phyloP scores from a whole-genome alignment of 2,888 invertebrate species.

The Strigamia crassipes region DNA sequence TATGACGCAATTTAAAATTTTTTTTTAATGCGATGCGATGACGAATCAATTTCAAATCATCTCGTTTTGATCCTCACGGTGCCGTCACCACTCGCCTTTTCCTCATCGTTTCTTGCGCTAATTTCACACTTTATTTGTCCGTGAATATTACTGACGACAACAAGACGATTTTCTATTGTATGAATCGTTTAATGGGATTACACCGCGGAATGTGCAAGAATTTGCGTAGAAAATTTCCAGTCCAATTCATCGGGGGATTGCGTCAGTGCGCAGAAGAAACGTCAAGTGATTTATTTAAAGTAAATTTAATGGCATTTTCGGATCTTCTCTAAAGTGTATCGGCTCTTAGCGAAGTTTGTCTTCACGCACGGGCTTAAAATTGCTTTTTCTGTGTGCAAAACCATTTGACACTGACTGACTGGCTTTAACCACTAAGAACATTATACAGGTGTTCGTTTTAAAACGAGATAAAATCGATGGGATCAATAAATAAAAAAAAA shows the following conservation, averaged over 20 bases:
- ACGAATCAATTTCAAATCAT: too few species aligned
- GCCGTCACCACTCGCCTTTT: too few species aligned
- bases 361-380: constrained; percentile 2
- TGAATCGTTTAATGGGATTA: neutral
- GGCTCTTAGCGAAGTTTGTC: neutral
- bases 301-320: constrained; percentile 2
- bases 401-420: constrained; percentile 1
- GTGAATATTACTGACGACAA: neutral
- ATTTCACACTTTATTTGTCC: too few species aligned
- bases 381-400: constrained; percentile 2
- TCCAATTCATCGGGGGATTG: neutral
- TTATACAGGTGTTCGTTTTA: constrained; percentile 7
- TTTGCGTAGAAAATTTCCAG: neutral
- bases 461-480: neutral
- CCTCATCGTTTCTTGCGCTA: too few species aligned
- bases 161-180: neutral
- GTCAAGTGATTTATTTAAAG: constrained; percentile 10
- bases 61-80: too few species aligned
- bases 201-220: neutral
- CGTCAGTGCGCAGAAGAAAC: neutral
- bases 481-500: neutral
- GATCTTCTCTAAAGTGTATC: neutral
- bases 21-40: too few species aligned
- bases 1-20: too few species aligned
- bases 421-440: neutral